Evolutionary conservation across 2,113 vertebrate species (phyloP).

Genomic region (Macquaria australasica): DNA sequence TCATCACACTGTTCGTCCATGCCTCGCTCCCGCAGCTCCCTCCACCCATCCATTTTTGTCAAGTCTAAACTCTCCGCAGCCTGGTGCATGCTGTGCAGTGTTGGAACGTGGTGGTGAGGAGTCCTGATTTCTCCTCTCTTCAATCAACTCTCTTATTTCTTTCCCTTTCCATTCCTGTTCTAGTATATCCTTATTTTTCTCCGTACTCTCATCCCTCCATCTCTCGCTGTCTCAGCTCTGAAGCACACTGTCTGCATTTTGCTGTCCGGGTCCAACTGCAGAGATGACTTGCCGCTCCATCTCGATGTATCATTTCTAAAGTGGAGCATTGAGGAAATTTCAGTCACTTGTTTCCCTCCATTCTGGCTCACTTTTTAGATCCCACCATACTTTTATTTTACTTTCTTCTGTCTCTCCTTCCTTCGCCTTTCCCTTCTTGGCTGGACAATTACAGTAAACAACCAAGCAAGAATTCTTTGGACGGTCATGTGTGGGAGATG

Average conservation of each 20-base stretch:
- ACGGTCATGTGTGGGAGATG: background rate
- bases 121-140: constrained; percentile 35
- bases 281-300: constrained; percentile 44
- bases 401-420: background rate
- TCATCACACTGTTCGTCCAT: constrained; percentile 22
- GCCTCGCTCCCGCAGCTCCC: background rate
- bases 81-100: constrained; percentile 31
- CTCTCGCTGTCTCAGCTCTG: constrained; percentile 52
- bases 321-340: constrained; percentile 20
- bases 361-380: constrained; percentile 20
- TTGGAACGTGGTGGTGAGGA: constrained; percentile 15
- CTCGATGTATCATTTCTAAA: constrained; percentile 52
- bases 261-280: constrained; percentile 29
- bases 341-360: background rate
- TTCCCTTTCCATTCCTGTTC: constrained; percentile 9
- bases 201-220: constrained; percentile 31
- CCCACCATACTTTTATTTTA: constrained; percentile 16
- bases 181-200: constrained; percentile 5
- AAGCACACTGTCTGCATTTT: constrained; percentile 36
- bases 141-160: constrained; percentile 44
- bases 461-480: background rate
- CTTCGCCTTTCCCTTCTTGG: constrained; percentile 16
- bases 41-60: constrained; percentile 21
- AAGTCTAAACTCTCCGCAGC: constrained; percentile 33
- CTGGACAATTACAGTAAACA: constrained; percentile 7